Conservation (phyloP, 2,113 vertebrate genomes). For the Pituophis catenifer region DNA sequence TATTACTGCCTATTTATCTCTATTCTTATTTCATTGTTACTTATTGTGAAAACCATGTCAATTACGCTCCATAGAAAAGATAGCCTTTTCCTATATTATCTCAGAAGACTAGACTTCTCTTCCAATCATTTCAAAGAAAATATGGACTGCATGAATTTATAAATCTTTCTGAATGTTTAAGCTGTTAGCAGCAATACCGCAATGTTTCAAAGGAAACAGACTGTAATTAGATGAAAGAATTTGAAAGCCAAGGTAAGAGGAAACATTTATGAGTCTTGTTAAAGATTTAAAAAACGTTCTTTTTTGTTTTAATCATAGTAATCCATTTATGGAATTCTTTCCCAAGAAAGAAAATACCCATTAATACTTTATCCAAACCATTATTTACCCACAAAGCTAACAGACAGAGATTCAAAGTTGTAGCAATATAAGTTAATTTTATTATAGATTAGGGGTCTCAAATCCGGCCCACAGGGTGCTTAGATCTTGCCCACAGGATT, state of each 20-base stretch:
- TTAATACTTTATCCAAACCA: not conserved
- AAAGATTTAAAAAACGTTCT: not conserved
- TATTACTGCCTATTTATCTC: constrained; percentile 28
- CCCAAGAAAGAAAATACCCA: not conserved
- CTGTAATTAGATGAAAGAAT: not conserved
- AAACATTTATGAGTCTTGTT: not conserved
- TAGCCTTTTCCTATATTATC: not conserved
- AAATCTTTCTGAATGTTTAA: constrained; percentile 1
- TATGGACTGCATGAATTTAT: not conserved
- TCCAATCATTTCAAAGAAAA: not conserved
- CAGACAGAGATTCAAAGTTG: not conserved
- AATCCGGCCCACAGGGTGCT: no score
- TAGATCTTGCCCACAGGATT: no score
- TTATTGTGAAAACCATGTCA: constrained; percentile 22
- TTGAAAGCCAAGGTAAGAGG: not conserved
- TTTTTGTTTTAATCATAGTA: not conserved
- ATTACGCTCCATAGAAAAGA: not conserved
- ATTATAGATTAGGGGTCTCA: not conserved
- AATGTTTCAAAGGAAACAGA: not conserved
- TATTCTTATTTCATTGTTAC: constrained; percentile 27
- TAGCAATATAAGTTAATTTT: not conserved
- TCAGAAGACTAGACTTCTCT: constrained; percentile 1
- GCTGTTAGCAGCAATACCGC: not conserved
- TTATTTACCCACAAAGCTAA: not conserved
- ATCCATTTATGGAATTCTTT: not conserved